phyloP scores from a whole-genome alignment of 2,888 invertebrate species.

The Salticus scenicus region DNA sequence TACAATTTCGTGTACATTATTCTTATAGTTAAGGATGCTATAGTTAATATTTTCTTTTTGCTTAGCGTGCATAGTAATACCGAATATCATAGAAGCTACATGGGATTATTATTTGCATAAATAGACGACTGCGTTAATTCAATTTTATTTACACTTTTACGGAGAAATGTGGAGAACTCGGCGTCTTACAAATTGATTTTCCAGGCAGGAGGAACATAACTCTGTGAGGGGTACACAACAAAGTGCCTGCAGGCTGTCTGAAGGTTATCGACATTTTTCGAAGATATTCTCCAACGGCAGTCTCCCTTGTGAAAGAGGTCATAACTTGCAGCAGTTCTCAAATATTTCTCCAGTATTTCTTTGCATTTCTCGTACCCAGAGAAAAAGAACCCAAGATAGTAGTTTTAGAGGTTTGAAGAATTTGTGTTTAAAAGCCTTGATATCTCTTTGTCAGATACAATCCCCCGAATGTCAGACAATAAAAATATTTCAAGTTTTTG shows the following conservation, averaged over 20 bases:
- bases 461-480: too few species aligned
- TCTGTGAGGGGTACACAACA: slow-evolving; percentile 8
- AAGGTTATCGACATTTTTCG: slow-evolving; percentile 19
- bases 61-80: not conserved
- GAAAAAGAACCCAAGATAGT: not conserved
- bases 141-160: slow-evolving; percentile 17
- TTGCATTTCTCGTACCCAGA: slow-evolving; percentile 1
- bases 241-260: slow-evolving; percentile 8
- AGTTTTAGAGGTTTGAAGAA: not conserved
- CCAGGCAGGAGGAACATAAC: not conserved
- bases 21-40: not conserved
- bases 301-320: not conserved
- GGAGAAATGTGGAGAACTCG: slow-evolving; percentile 1
- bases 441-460: not conserved
- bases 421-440: not conserved
- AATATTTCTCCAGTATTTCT: slow-evolving; percentile 6
- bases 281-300: slow-evolving; percentile 6
- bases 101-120: slow-evolving; percentile 12
- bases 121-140: slow-evolving; percentile 12
- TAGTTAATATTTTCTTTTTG: slow-evolving; percentile 10
- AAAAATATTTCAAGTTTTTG: too few species aligned
- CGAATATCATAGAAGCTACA: not conserved
- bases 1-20: too few species aligned
- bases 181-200: slow-evolving; percentile 16
- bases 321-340: slow-evolving; percentile 14